Evolutionary conservation across 2,888 invertebrate genomes (phyloP).

Genomic region (Endomychus coccineus): DNA sequence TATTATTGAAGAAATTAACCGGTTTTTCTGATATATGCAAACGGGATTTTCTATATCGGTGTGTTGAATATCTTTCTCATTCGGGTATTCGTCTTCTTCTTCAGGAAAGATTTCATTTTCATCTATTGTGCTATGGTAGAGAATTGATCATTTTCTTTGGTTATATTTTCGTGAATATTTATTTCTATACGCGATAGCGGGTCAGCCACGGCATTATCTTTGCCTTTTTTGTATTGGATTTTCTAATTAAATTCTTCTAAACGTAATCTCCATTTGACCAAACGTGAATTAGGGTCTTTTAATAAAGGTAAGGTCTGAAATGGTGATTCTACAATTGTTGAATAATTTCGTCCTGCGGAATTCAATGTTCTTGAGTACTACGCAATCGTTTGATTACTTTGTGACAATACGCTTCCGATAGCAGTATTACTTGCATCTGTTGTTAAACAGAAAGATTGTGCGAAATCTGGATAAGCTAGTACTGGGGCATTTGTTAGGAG

Average conservation of each 20-base stretch:
- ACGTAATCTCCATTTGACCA: slow-evolving; percentile 13
- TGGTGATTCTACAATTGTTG: slow-evolving; percentile 24
- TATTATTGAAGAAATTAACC: slow-evolving; percentile 13
- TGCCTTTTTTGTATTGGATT: slow-evolving; percentile 17
- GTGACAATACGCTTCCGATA: slow-evolving; percentile 20
- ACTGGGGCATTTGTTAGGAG: slow-evolving; percentile 21
- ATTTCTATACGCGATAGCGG: slow-evolving; percentile 17
- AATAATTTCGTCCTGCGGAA: slow-evolving; percentile 22
- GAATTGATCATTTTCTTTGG: not conserved
- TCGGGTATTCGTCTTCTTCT: slow-evolving; percentile 5
- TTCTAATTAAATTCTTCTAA: slow-evolving; percentile 17
- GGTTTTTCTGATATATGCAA: slow-evolving; percentile 21
- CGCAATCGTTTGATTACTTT: slow-evolving; percentile 20
- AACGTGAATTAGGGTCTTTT: slow-evolving; percentile 19
- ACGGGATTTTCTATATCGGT: slow-evolving; percentile 13
- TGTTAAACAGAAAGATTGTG: slow-evolving; percentile 21
- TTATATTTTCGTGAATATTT: slow-evolving; percentile 9
- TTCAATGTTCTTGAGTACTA: slow-evolving; percentile 23
- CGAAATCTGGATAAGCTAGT: slow-evolving; percentile 22
- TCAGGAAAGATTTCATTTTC: not conserved
- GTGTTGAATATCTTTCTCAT: slow-evolving; percentile 12
- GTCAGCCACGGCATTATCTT: slow-evolving; percentile 18
- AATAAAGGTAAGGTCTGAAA: slow-evolving; percentile 22
- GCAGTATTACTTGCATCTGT: slow-evolving; percentile 23
- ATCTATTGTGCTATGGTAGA: slow-evolving; percentile 1